These are phyloP conservation scores for Thymallus thymallus DNA, from an alignment of 2,113 vertebrate species.

Conservation along the genomic window DNA sequence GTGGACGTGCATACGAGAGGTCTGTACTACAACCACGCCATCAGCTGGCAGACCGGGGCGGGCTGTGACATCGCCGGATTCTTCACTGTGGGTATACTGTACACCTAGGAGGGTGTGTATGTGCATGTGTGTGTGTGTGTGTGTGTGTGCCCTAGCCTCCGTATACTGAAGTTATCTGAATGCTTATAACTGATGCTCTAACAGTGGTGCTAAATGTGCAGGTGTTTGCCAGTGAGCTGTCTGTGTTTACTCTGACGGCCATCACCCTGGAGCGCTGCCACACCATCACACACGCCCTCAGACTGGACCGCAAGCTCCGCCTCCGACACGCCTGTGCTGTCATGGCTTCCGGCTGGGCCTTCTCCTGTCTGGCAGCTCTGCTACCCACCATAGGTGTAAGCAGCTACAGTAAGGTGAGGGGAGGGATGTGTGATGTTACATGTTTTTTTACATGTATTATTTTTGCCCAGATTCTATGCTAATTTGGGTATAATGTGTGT, in stretches of 20 bases:
- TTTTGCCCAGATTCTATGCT: no score
- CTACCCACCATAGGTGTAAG: conserved; percentile 88
- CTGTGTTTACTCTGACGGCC: conserved; percentile 87
- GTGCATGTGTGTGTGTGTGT: background rate
- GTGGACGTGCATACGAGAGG: conserved; percentile 85
- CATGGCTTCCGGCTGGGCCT: conserved; percentile 88
- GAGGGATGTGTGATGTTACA: background rate
- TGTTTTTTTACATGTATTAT: background rate
- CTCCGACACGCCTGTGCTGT: conserved; percentile 81
- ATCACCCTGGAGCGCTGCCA: conserved; percentile 97
- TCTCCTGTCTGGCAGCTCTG: conserved; percentile 80
- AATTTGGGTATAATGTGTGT: background rate
- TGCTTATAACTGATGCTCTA: background rate
- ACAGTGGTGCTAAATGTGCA: conserved; percentile 22
- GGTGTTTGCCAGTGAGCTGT: conserved; percentile 93
- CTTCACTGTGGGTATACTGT: conserved; percentile 75
- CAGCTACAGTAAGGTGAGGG: conserved; percentile 87
- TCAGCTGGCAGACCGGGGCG: conserved; percentile 90
- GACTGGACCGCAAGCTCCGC: conserved; percentile 83
- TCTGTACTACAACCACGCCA: conserved; percentile 90
- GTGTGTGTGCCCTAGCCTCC: background rate
- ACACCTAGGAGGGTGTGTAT: background rate
- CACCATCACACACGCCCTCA: conserved; percentile 94
- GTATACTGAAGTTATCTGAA: background rate
- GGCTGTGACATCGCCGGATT: conserved; percentile 89